A percentile compares a stretch with the other conserved stretches of the same genome.
phyloP scores from a whole-genome alignment of 2,113 vertebrate genomes.

The Elephas maximus region DNA sequence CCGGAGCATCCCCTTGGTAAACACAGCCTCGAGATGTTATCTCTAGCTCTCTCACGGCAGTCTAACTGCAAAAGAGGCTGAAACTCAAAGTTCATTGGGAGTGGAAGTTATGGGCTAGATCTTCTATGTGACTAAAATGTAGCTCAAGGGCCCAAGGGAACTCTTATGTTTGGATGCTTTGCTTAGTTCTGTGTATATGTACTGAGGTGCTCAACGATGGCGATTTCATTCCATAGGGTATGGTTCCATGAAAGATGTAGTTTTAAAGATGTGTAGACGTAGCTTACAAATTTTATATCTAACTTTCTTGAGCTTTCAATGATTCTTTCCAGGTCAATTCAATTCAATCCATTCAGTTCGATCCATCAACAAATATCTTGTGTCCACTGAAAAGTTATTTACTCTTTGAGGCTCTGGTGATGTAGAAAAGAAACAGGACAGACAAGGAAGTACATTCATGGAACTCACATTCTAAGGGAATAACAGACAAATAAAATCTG shows the following conservation, averaged over 20 bases:
- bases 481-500: not conserved
- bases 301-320: constrained; percentile 21
- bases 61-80: not conserved
- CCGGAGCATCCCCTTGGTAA: constrained; percentile 25
- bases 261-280: not conserved
- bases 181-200: not conserved
- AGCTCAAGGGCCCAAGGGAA: not conserved
- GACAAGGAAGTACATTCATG: not conserved
- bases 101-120: not conserved
- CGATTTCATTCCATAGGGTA: not conserved
- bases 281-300: not conserved
- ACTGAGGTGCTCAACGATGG: not conserved
- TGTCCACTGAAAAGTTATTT: not conserved
- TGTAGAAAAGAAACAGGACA: not conserved
- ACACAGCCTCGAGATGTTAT: constrained; percentile 7
- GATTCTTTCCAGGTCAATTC: not conserved
- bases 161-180: not conserved
- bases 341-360: not conserved
- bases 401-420: not conserved
- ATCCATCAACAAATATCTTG: not conserved
- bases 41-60: not conserved
- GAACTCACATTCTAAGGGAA: not conserved
- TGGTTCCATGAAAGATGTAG: not conserved
- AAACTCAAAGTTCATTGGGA: not conserved
- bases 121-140: not conserved